Base-by-base conservation (phyloP, 2,113 vertebrate species). In the Synodontis membranacea region DNA sequence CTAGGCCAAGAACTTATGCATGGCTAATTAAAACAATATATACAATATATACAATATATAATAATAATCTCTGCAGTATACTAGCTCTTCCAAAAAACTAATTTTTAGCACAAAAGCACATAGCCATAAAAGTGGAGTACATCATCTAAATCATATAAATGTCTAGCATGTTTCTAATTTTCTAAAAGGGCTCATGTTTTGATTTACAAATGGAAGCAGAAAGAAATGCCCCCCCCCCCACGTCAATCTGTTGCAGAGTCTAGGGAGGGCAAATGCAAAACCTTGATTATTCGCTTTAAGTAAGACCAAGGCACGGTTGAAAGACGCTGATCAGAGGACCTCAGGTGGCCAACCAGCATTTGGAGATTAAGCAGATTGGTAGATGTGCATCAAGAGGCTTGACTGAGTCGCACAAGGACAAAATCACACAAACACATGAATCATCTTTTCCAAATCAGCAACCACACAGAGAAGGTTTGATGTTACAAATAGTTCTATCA, bases 331-430 rank as follows among this genome's bases (percentile, higher is more conserved):
- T 80, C 34, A 39, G 34, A 15, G 34, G 52, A 58, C 21, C 78
- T 80, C 78, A 39, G 31, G 78, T 58, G 34, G 31, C 50, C 7
- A 56, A 52, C 34, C 56, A 52, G 31, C 52, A 39, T 58, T 37
- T 80, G 52, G 50, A 80, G 52, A 80, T 58, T 58, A 80, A 14
- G 23, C 52, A 80, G 21, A 80, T 80, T 80, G 78, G 50, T 42
- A 58, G 21, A 37, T 23, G 25, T 58, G 52, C 52, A n/a, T 58
- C 6, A 80, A 80, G 23, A 12, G 52, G 78, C 42, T 58, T 25
- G 23, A 58, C 52, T 58, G 34, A 37, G 34, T 39, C 37, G 58
- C 54, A 58, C 8, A 58, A 56, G 52, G 34, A 11, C 78, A 58
- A 58, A 21, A 80, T 39, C 52, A 58, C 52, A 58, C 50, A 56